phyloP scores from a whole-genome alignment of 2,113 vertebrate genomes.

The Cololabis saira region DNA sequence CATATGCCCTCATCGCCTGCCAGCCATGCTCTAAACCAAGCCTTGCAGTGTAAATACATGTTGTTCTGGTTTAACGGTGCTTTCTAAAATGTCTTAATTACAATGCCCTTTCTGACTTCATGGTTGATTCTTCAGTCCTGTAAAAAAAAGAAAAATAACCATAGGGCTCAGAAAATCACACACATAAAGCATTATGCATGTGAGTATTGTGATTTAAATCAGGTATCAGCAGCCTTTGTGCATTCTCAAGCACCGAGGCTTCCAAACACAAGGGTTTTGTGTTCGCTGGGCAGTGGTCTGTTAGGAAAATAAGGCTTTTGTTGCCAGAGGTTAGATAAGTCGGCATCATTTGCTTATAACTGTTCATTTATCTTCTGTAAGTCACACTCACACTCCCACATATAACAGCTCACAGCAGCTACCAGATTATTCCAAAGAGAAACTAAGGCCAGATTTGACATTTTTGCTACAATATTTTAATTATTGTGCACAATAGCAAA shows the following conservation, averaged over 20 bases:
- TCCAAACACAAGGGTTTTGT: slow-evolving; percentile 48
- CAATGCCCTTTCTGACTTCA: not conserved
- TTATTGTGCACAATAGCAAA: not conserved
- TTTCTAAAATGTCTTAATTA: slow-evolving; percentile 7
- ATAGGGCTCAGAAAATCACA: not conserved
- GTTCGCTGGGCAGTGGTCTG: slow-evolving; percentile 35
- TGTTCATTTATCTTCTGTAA: slow-evolving; percentile 45
- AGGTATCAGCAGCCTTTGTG: not conserved
- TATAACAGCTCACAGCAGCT: slow-evolving; percentile 15
- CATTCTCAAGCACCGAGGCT: not conserved
- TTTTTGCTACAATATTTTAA: not conserved
- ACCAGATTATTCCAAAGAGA: slow-evolving; percentile 1
- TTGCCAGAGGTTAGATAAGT: slow-evolving; percentile 41
- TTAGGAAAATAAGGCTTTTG: slow-evolving; percentile 68
- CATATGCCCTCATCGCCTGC: not conserved
- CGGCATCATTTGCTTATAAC: slow-evolving; percentile 75
- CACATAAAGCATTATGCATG: not conserved
- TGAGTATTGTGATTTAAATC: slow-evolving; percentile 18
- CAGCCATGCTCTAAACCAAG: not conserved
- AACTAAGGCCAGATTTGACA: slow-evolving; percentile 18
- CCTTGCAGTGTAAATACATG: slow-evolving; percentile 27
- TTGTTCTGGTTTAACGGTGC: slow-evolving; percentile 50
- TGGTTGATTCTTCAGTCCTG: not conserved
- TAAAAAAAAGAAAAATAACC: not conserved
- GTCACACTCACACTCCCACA: slow-evolving; percentile 35